phyloP scores from a whole-genome alignment of 1,140 invertebrate species.

The Rhagoletis pomonella region DNA sequence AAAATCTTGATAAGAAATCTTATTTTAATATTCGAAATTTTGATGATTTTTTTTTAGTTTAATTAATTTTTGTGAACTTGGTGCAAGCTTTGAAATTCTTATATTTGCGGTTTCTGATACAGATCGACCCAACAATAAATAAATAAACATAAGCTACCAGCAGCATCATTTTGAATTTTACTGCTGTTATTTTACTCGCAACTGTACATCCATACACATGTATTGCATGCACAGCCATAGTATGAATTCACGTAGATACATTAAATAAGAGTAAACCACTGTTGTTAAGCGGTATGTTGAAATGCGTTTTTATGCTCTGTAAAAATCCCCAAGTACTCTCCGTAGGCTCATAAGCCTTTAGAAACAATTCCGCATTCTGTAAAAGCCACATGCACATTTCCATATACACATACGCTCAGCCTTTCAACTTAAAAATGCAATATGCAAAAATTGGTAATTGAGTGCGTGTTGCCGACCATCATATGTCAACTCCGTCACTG shows the following conservation, averaged over 20 bases:
- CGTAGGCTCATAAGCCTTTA: no score
- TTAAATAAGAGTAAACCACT: not conserved
- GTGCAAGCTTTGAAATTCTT: no score
- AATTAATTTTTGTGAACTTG: no score
- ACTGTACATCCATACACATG: not conserved
- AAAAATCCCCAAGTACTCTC: not conserved
- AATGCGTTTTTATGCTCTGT: not conserved
- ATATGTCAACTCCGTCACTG: not conserved
- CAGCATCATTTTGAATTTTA: no score
- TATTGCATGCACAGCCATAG: not conserved
- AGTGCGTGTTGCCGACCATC: not conserved
- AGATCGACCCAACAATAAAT: no score
- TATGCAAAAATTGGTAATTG: slow-evolving; percentile 22
- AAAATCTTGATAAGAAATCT: no score
- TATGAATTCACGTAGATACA: no score
- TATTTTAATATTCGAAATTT: no score
- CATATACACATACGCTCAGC: not conserved
- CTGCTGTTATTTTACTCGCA: no score
- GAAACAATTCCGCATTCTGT: not conserved
- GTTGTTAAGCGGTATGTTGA: not conserved
- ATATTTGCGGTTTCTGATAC: no score
- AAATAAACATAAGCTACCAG: no score
- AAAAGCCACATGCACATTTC: not conserved
- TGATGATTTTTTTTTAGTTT: no score
- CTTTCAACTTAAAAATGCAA: slow-evolving; percentile 6